A percentile compares a stretch with the other conserved stretches of the same genome.
Evolutionary conservation across 2,888 invertebrate species (phyloP).

Genomic region (Rhynchonema sp.): DNA sequence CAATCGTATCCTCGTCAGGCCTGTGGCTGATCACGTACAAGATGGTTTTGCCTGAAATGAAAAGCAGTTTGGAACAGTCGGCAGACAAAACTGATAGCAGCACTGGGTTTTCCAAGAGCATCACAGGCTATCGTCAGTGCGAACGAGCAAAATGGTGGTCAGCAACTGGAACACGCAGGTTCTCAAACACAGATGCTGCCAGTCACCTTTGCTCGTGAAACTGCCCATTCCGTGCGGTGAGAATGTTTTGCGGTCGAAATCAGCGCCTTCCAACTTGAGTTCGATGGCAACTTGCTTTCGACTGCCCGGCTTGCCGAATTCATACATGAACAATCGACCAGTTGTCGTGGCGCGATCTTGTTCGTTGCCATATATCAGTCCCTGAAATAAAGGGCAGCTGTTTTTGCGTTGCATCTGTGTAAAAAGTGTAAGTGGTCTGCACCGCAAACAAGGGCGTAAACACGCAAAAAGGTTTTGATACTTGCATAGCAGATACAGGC

Average conservation of each 20-base stretch:
- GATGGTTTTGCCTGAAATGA: neutral
- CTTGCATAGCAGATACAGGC: too few species aligned
- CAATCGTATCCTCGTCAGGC: slow-evolving; percentile 8
- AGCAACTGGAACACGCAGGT: neutral
- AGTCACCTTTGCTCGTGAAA: slow-evolving; percentile 5
- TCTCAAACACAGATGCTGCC: neutral
- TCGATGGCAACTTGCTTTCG: neutral
- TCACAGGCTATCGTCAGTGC: too few species aligned
- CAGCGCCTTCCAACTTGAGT: neutral
- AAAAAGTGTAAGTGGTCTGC: too few species aligned
- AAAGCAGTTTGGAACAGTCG: too few species aligned
- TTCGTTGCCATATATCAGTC: neutral
- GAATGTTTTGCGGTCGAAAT: slow-evolving; percentile 1
- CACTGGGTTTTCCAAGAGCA: too few species aligned
- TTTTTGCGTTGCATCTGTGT: too few species aligned
- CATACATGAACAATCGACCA: slow-evolving; percentile 3
- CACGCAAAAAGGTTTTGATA: too few species aligned
- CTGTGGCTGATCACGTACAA: slow-evolving; percentile 15
- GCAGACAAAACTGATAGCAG: too few species aligned
- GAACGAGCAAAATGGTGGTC: too few species aligned
- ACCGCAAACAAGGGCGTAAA: too few species aligned
- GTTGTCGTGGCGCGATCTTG: neutral
- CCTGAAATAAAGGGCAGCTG: neutral
- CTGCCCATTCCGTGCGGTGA: slow-evolving; percentile 5
- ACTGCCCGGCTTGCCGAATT: neutral